phyloP scores from a whole-genome alignment of 92 coral and sea anemone species.

The Metridium senile region DNA sequence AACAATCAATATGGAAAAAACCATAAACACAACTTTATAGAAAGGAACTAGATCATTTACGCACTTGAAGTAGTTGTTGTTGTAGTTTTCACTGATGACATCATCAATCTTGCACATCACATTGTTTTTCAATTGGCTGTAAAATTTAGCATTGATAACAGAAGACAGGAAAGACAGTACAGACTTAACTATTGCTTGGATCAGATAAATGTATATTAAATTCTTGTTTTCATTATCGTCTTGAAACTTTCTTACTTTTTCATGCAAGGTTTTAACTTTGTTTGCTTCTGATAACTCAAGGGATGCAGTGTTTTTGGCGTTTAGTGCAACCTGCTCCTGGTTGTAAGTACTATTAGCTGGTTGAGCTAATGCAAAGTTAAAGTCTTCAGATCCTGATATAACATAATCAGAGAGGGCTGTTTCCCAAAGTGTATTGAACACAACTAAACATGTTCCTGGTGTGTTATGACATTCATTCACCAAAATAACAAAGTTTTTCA shows the following conservation, averaged over 20 bases:
- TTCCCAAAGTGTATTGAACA: conserved; percentile 40
- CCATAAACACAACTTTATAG: neutral
- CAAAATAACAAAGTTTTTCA: conserved; percentile 47
- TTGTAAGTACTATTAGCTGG: too few species aligned
- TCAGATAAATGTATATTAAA: neutral
- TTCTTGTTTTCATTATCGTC: neutral
- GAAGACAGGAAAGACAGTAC: neutral
- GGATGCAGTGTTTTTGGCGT: neutral
- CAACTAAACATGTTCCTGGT: conserved; percentile 38
- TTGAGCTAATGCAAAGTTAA: too few species aligned
- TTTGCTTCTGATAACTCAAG: neutral
- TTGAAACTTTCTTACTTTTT: neutral
- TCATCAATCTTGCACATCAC: neutral
- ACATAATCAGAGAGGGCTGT: conserved; percentile 6
- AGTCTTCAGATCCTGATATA: neutral
- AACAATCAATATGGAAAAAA: neutral
- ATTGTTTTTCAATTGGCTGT: neutral
- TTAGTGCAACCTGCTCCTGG: neutral
- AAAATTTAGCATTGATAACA: neutral
- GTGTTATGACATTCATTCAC: conserved; percentile 51
- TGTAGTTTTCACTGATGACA: neutral
- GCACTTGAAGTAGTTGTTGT: too few species aligned
- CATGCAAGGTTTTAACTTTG: neutral
- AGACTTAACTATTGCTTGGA: neutral
- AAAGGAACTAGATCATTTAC: neutral